A percentile compares a stretch with the other conserved stretches of the same genome.
phyloP scores from a whole-genome alignment of 2,113 vertebrate species.

The Onychostruthus taczanowskii region DNA sequence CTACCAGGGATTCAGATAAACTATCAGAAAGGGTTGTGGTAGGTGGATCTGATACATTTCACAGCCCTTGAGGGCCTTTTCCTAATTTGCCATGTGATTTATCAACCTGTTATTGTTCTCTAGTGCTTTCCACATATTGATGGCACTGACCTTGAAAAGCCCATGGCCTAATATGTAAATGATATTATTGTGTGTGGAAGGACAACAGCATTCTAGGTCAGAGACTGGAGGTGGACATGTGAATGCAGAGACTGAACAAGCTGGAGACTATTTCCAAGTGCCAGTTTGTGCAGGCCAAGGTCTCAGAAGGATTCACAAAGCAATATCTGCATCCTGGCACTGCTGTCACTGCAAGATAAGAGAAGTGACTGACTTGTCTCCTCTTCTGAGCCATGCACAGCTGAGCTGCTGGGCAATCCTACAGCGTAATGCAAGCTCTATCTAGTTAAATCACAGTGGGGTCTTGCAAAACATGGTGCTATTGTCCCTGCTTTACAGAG shows the following conservation, averaged over 20 bases:
- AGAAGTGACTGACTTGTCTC: background rate
- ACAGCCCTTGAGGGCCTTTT: constrained; percentile 53
- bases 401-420: background rate
- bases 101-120: constrained; percentile 56
- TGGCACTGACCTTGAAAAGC: constrained; percentile 41
- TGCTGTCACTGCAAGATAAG: background rate
- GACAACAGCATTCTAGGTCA: constrained; percentile 22
- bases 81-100: constrained; percentile 48
- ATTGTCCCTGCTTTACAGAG: background rate
- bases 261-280: background rate
- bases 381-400: background rate
- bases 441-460: background rate
- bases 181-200: constrained; percentile 22
- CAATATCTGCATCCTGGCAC: background rate
- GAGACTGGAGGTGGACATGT: background rate
- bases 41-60: constrained; percentile 31
- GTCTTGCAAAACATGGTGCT: background rate
- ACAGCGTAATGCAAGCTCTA: background rate
- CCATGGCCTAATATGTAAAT: background rate
- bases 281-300: background rate
- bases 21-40: constrained; percentile 6
- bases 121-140: constrained; percentile 40
- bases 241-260: background rate
- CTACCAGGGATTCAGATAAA: background rate
- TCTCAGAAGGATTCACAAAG: background rate